Evolutionary conservation across 2,113 vertebrate species (phyloP).

Genomic region (Circaetus cinerascens): DNA sequence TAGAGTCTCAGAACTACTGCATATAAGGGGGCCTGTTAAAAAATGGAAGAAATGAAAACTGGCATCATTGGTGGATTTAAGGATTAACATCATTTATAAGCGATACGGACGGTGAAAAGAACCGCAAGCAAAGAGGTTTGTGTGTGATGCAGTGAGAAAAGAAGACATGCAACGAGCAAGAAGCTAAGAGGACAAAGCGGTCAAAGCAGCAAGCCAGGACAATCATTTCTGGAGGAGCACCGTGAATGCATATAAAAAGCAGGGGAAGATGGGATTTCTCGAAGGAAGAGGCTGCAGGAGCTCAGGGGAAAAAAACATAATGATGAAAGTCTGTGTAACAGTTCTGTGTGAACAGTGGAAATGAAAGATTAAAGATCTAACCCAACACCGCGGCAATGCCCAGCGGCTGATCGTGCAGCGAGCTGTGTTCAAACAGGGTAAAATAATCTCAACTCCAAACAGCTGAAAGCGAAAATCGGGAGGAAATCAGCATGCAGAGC

Average conservation of each 20-base stretch:
- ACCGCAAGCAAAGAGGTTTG: neutral
- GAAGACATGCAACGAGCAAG: neutral
- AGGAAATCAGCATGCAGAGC: fast-evolving
- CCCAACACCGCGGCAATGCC: fast-evolving
- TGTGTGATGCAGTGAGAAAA: neutral
- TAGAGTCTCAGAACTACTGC: no score
- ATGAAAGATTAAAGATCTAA: neutral
- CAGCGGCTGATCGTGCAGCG: neutral
- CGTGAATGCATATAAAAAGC: neutral
- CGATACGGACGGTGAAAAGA: neutral
- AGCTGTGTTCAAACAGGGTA: neutral
- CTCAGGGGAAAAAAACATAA: neutral
- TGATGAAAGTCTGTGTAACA: neutral
- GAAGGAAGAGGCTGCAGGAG: neutral
- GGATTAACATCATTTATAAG: neutral
- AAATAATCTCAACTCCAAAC: neutral
- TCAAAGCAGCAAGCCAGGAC: neutral
- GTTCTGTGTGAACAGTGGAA: neutral
- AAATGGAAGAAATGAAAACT: neutral
- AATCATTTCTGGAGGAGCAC: neutral
- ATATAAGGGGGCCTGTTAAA: neutral
- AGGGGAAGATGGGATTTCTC: neutral
- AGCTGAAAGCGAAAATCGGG: neutral
- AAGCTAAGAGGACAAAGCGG: neutral
- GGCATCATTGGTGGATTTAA: neutral